Evolutionary conservation across 2,888 invertebrate species (phyloP).

Genomic region (Yponomeuta malinellus): DNA sequence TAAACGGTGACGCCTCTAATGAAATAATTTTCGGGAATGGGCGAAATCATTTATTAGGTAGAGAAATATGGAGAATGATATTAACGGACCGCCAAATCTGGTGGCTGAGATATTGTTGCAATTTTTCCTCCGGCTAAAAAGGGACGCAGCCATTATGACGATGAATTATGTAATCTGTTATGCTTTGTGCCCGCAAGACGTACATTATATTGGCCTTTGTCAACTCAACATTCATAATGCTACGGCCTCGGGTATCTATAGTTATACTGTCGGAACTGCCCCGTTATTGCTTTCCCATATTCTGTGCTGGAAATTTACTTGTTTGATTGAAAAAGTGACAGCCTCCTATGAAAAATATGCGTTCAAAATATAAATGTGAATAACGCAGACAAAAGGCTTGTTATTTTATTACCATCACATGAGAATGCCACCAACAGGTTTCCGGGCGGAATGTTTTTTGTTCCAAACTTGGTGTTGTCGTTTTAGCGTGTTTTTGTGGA

Average conservation of each 20-base stretch:
- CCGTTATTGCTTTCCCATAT: not conserved
- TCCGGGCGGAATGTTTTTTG: not conserved
- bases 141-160: conserved; percentile 35
- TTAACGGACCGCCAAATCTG: conserved; percentile 31
- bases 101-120: conserved; percentile 38
- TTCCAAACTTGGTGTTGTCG: not conserved
- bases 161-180: conserved; percentile 50
- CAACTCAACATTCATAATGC: conserved; percentile 10
- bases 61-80: conserved; percentile 27
- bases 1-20: conserved; percentile 7
- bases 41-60: conserved; percentile 26
- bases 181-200: conserved; percentile 33
- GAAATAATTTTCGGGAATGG: conserved; percentile 12
- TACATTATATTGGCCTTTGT: conserved; percentile 15
- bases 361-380: not conserved
- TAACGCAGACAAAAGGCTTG: not conserved
- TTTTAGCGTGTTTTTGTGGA: conserved; percentile 10
- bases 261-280: not conserved
- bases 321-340: not conserved
- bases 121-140: conserved; percentile 40
- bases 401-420: not conserved
- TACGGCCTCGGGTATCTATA: not conserved
- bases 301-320: not conserved
- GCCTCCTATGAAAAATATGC: not conserved
- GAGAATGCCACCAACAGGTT: not conserved